Evolutionary conservation across 1,140 invertebrate species (phyloP), one percentile per base, ranked within the genome.

Genomic region (Drosophila auraria): DNA sequence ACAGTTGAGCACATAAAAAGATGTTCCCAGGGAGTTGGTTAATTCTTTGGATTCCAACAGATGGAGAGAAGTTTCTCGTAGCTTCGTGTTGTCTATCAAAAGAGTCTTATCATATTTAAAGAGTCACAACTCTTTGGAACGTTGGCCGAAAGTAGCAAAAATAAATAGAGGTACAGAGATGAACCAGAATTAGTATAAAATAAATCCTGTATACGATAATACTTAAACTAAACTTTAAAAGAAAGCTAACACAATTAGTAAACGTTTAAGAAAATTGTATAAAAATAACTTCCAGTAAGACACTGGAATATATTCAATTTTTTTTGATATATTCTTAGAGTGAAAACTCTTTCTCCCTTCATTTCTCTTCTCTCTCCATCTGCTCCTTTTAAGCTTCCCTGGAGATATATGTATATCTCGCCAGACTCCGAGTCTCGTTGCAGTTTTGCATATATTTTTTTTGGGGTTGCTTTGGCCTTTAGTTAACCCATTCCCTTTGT

Each of bases 401-500:
- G 15, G 33, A 20, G 27, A 63, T 17, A 51, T 12, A 45, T 45
- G 9, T 61, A 44, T 23, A 45, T 17, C 58, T 15, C 20, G 2
- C 17, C 40, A 65, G 57, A 66, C 40, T 30, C 53, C 23, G 25
- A 17, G 17, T 23, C 27, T 27, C 27, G n/a, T 11, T 74, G 68
- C 68, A 53, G 36, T 49, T 68, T 68, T 76, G 50, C 80, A 80
- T 87, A 64, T 53, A 49, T 56, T 42, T 56, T 71, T 54, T 57
- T 57, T 12, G 44, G 49, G 42, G 50, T 20, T 54, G 40, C 23
- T 58, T 17, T 53, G n/a, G 45, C 36, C 49, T 65, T 51, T 45
- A 62, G 49, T 63, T 71, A 71, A 69, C 68, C 80, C 70, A 73
- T 73, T 83, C 77, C 58, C 84, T 87, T 87, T 87, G 83, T 83